Conservation (phyloP, 2,113 vertebrate species). For the Ondatra zibethicus region DNA sequence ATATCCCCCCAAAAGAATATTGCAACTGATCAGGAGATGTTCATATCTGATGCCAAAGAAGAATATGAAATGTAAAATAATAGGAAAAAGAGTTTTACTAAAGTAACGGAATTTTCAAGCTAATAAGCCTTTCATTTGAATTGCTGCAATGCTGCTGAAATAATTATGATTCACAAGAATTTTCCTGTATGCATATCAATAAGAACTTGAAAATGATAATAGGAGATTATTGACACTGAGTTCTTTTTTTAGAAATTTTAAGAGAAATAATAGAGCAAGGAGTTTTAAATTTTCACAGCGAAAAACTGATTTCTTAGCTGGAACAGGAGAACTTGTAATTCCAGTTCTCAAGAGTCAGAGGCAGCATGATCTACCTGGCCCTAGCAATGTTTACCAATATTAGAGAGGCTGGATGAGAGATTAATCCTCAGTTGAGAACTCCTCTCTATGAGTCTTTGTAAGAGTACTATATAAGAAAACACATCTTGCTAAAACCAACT, state of each 20-base stretch:
- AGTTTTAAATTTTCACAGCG: not conserved
- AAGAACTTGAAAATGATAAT: not conserved
- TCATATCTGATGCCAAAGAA: not conserved
- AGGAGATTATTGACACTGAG: not conserved
- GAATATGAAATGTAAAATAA: slow-evolving; percentile 10
- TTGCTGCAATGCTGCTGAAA: not conserved
- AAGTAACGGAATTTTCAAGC: not conserved
- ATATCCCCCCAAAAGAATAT: not conserved
- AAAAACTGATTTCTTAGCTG: not conserved
- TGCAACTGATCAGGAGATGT: not conserved
- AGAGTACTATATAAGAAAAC: not conserved
- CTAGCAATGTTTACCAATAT: not conserved
- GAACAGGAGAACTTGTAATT: too few relatives aligned
- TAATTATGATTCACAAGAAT: not conserved
- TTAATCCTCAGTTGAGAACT: not conserved
- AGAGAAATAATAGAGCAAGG: not conserved
- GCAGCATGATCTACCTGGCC: not conserved
- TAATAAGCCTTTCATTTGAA: not conserved
- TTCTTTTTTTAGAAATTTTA: not conserved
- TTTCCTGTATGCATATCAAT: not conserved
- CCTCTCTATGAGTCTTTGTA: not conserved
- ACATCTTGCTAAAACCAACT: not conserved
- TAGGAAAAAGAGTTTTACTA: not conserved
- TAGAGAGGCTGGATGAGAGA: not conserved
- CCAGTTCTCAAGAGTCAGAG: too few relatives aligned